Evolutionary conservation across 2,797 vertebrate genomes (phyloP).

Genomic region (Okamejei kenojei): DNA sequence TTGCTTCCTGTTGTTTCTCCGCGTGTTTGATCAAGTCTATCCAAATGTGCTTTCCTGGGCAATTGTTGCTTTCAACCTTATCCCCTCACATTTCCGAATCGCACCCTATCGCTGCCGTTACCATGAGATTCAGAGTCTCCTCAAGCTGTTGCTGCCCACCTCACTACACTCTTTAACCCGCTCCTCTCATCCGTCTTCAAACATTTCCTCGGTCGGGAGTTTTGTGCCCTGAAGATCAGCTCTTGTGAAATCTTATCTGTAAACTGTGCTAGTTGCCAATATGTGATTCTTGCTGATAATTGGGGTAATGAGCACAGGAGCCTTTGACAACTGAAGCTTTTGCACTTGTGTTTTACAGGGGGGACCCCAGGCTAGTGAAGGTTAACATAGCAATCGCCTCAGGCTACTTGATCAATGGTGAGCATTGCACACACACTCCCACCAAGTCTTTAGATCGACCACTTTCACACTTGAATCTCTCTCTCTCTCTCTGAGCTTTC

Average conservation of each 20-base stretch:
- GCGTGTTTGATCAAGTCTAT: not conserved
- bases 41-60: not conserved
- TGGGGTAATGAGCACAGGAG: not conserved
- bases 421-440: constrained; percentile 41
- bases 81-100: not conserved
- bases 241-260: not conserved
- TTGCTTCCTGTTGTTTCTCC: not conserved
- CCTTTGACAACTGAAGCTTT: not conserved
- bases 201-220: too few relatives aligned
- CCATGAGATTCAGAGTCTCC: not conserved
- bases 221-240: not conserved
- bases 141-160: not conserved
- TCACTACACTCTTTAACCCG: too few relatives aligned
- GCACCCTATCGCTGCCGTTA: not conserved
- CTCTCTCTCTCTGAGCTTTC: not conserved
- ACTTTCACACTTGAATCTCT: not conserved
- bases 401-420: constrained; percentile 72
- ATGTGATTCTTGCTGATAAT: not conserved
- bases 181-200: too few relatives aligned
- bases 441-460: not conserved
- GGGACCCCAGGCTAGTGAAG: constrained; percentile 65
- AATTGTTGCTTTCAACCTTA: not conserved
- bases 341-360: constrained; percentile 50
- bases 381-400: constrained; percentile 71
- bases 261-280: not conserved